Evolutionary conservation across 2,113 vertebrate genomes (phyloP).

Genomic region (Sapajus apella): DNA sequence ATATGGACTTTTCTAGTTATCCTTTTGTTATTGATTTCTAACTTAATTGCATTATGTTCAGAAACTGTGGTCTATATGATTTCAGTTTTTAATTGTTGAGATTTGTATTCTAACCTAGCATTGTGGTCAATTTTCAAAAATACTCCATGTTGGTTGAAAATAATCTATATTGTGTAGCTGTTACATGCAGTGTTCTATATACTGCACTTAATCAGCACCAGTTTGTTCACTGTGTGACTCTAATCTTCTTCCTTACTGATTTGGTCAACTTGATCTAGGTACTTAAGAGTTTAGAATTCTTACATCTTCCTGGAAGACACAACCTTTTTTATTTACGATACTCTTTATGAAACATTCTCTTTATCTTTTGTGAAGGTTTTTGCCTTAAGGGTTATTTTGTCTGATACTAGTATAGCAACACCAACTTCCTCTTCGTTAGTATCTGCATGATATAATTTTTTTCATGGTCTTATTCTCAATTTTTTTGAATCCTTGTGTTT

Average conservation of each 20-base stretch:
- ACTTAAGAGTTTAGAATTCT: constrained; percentile 16
- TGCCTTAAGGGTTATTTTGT: constrained; percentile 14
- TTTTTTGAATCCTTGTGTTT: constrained; percentile 47
- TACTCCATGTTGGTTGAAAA: constrained; percentile 1
- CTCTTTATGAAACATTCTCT: constrained; percentile 33
- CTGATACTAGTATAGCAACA: constrained; percentile 30
- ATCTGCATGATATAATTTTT: neutral
- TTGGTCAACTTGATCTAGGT: constrained; percentile 42
- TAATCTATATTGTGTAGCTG: neutral
- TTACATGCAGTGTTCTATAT: neutral
- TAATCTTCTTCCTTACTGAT: constrained; percentile 40
- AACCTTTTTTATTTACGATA: neutral
- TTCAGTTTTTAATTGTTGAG: constrained; percentile 23
- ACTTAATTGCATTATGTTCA: neutral
- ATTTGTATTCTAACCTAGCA: constrained; percentile 24
- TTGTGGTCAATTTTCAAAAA: constrained; percentile 50
- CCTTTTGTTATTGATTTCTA: constrained; percentile 42
- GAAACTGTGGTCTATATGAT: neutral
- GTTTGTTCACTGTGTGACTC: constrained; percentile 12
- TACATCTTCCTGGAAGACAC: constrained; percentile 5
- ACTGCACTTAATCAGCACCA: neutral
- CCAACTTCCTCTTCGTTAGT: constrained; percentile 24
- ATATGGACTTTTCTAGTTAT: constrained; percentile 3
- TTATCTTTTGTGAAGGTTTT: neutral
- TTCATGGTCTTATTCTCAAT: constrained; percentile 25